A percentile compares a stretch with the other conserved stretches of the same genome.
phyloP scores from a whole-genome alignment of 2,888 invertebrate species.

The Apodemia mormo region DNA sequence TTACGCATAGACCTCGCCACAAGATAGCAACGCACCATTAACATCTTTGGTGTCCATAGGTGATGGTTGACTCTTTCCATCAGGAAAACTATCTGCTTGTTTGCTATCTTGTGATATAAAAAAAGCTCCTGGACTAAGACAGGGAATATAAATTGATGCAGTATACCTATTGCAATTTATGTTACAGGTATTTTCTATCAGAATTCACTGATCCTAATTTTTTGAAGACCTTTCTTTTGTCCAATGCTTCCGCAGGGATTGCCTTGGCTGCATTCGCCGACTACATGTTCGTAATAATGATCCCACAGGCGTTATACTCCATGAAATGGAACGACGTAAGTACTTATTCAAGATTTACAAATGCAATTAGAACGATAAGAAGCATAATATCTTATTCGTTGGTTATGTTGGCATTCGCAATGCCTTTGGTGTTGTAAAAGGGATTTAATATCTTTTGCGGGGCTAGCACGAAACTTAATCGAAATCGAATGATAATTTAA shows the following conservation, averaged over 20 bases:
- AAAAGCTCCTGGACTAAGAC: no score
- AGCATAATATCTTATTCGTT: neutral
- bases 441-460: no score
- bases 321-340: constrained; percentile 68
- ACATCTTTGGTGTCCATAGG: no score
- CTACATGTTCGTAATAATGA: constrained; percentile 72
- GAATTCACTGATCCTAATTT: constrained; percentile 72
- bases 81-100: no score
- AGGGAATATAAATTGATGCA: no score
- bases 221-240: constrained; percentile 75
- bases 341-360: constrained; percentile 9
- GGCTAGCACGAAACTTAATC: no score
- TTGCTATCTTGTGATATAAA: no score
- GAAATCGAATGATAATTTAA: no score
- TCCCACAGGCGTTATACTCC: constrained; percentile 81
- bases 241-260: constrained; percentile 82
- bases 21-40: no score
- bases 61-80: no score
- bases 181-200: constrained; percentile 20
- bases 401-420: neutral
- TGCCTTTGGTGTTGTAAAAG: neutral
- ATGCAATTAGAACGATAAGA: neutral
- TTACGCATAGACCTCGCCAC: no score
- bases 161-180: neutral
- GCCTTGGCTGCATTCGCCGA: constrained; percentile 79